Evolutionary conservation across 2,113 vertebrate species (phyloP).

Genomic region (Phrynosoma blainvillii): DNA sequence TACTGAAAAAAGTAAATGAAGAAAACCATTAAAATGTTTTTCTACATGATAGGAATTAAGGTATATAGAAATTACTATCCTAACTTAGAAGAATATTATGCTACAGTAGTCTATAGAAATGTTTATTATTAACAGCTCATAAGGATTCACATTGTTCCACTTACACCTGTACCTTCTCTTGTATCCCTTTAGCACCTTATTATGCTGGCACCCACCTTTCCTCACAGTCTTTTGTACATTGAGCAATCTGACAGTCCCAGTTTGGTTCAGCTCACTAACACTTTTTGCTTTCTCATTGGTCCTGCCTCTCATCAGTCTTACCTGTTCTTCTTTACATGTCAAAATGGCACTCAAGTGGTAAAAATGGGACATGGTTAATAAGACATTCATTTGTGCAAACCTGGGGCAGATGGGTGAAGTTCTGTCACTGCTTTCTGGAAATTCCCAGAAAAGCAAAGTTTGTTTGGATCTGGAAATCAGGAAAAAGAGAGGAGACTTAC

Average conservation of each 20-base stretch:
- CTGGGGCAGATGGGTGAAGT: not conserved
- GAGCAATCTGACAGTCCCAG: not conserved
- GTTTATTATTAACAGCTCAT: not conserved
- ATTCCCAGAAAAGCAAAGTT: not conserved
- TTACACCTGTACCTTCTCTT: not conserved
- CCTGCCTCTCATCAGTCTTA: not conserved
- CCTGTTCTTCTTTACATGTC: not conserved
- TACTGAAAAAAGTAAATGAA: not conserved
- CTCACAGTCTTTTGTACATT: not conserved
- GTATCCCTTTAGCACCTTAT: not conserved
- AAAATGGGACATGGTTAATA: not conserved
- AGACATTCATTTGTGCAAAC: not conserved
- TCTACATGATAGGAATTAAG: not conserved
- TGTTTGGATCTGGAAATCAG: not conserved
- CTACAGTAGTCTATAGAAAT: not conserved
- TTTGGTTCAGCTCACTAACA: not conserved
- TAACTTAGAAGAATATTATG: too few relatives aligned
- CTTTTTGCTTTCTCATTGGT: not conserved
- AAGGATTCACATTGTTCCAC: not conserved
- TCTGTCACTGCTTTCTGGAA: not conserved
- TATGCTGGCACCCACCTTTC: not conserved
- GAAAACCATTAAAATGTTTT: not conserved
- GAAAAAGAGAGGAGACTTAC: slow-evolving; percentile 62
- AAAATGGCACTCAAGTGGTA: not conserved
- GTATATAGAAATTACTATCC: not conserved